Percentiles rank a stretch among this genome's conserved stretches.
Evolutionary conservation across 2,888 invertebrate genomes (phyloP).

Genomic region (Sthenelais limicola): DNA sequence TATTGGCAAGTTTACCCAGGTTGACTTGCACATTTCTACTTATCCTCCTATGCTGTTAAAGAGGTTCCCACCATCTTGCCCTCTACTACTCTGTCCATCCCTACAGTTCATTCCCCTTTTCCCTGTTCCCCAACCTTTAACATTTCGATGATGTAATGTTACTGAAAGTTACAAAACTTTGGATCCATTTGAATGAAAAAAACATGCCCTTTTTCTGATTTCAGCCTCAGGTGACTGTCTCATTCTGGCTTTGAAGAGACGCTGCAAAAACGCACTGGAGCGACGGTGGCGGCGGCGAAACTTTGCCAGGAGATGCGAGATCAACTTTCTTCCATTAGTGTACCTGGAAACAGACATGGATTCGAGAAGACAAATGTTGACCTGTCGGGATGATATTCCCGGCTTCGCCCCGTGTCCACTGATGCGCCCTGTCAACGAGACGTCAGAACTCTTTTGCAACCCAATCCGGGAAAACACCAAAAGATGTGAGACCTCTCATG

Average conservation of each 20-base stretch:
- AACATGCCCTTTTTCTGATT: constrained; percentile 47
- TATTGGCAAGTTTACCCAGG: no score
- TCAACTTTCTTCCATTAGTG: constrained; percentile 74
- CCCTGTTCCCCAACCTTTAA: no score
- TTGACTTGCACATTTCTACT: no score
- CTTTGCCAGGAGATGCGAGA: constrained; percentile 72
- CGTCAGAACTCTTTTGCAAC: constrained; percentile 71
- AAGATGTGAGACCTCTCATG: constrained; percentile 72
- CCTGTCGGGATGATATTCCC: constrained; percentile 59
- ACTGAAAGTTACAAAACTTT: no score
- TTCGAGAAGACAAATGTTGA: constrained; percentile 62
- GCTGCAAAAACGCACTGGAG: constrained; percentile 73
- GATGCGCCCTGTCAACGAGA: constrained; percentile 71
- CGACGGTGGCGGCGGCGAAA: constrained; percentile 61
- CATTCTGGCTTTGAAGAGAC: constrained; percentile 72
- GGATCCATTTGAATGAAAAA: no score
- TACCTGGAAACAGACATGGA: constrained; percentile 55
- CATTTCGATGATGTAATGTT: no score
- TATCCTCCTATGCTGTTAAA: no score
- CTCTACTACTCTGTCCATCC: no score
- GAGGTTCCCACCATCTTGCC: no score
- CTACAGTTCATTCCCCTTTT: no score
- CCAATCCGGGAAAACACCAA: constrained; percentile 73
- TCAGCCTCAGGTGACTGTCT: constrained; percentile 73
- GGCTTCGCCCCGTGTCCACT: constrained; percentile 71